Conservation (phyloP, 1,140 invertebrate genomes). For the Pissodes strobi region DNA sequence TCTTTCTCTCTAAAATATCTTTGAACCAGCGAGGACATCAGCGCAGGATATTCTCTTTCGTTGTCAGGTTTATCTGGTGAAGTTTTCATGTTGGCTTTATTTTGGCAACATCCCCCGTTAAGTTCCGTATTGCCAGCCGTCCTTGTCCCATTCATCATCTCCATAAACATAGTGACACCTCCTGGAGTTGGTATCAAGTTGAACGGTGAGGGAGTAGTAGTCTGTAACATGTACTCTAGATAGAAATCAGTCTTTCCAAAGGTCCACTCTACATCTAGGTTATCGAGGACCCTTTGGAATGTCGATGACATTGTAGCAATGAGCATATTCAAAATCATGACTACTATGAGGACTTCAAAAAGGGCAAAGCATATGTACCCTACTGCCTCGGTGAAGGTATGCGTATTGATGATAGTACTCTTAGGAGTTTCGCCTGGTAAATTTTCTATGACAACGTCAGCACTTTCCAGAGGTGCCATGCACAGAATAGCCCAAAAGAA, state of each 20-base stretch:
- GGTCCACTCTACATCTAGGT: constrained; percentile 64
- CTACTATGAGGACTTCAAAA: constrained; percentile 71
- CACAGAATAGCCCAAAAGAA: constrained; percentile 79
- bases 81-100: not conserved
- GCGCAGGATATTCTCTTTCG: constrained; percentile 53
- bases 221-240: constrained; percentile 62
- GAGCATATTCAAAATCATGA: constrained; percentile 77
- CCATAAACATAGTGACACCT: constrained; percentile 55
- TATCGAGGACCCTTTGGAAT: constrained; percentile 68
- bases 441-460: constrained; percentile 66
- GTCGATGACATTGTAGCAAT: constrained; percentile 79
- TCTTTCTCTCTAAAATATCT: constrained; percentile 61
- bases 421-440: constrained; percentile 57
- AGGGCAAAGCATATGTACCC: constrained; percentile 68
- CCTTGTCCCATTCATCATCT: constrained; percentile 54
- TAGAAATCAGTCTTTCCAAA: constrained; percentile 65
- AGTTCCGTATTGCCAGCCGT: constrained; percentile 27
- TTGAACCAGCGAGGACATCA: constrained; percentile 61
- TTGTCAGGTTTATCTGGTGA: constrained; percentile 18
- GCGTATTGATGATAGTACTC: constrained; percentile 59
- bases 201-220: constrained; percentile 62
- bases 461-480: constrained; percentile 68
- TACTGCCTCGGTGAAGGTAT: constrained; percentile 64
- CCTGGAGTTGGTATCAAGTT: constrained; percentile 61
- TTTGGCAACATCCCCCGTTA: constrained; percentile 31